Conservation (phyloP, 2,888 invertebrate species). For the Ophioninae sp. region DNA sequence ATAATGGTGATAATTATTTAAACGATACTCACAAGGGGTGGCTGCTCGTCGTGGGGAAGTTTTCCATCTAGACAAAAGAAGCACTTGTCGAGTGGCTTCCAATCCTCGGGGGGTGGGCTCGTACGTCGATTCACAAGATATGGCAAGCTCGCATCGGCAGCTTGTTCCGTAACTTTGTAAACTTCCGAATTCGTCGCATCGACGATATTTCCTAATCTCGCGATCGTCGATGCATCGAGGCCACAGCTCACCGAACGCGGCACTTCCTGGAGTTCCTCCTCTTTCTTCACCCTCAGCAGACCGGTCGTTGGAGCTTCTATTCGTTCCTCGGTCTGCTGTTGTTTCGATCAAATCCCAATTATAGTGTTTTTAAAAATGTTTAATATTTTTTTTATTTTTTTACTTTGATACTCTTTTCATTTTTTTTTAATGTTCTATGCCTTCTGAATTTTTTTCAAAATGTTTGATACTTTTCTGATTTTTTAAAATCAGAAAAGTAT, state of each 20-base stretch:
- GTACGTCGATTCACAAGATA: slow-evolving; percentile 75
- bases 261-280: slow-evolving; percentile 78
- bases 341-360: background rate
- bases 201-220: slow-evolving; percentile 59
- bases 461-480: too few species aligned
- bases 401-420: too few species aligned
- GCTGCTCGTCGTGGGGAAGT: slow-evolving; percentile 83
- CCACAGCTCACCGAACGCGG: slow-evolving; percentile 68
- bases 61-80: slow-evolving; percentile 91
- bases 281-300: slow-evolving; percentile 79
- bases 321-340: slow-evolving; percentile 77
- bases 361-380: too few species aligned
- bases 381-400: background rate
- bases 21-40: slow-evolving; percentile 82
- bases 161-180: slow-evolving; percentile 71
- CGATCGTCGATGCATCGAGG: slow-evolving; percentile 61
- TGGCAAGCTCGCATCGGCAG: slow-evolving; percentile 70
- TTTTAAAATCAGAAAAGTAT: too few species aligned
- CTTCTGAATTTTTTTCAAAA: too few species aligned
- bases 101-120: slow-evolving; percentile 84
- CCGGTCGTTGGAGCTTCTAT: slow-evolving; percentile 76
- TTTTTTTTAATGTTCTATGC: too few species aligned
- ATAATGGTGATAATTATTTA: background rate
- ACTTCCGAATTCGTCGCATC: slow-evolving; percentile 48
- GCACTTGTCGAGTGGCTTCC: slow-evolving; percentile 92